Evolutionary conservation across 53 echinoderm and acorn worm species (phyloP).

Genomic region (Henricia sp.): DNA sequence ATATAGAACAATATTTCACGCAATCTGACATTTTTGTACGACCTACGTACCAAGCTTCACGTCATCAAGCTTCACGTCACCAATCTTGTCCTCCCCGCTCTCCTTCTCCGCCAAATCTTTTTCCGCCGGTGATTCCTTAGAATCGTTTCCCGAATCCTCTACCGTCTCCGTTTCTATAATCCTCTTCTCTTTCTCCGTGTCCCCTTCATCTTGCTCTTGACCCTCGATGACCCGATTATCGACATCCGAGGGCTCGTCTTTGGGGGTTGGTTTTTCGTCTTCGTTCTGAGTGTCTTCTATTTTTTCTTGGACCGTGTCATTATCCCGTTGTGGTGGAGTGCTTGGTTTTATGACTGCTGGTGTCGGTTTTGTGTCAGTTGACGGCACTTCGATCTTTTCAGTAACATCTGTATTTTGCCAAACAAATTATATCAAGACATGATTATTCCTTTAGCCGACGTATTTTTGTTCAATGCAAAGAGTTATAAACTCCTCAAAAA

Average conservation of each 20-base stretch:
- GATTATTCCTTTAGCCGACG: too few species aligned
- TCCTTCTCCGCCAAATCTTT: conserved; percentile 58
- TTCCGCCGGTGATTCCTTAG: conserved; percentile 57
- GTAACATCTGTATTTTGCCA: background rate
- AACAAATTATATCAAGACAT: too few species aligned
- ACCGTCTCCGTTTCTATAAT: conserved; percentile 9
- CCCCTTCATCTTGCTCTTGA: background rate
- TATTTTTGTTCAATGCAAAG: too few species aligned
- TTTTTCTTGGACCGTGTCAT: conserved; percentile 35
- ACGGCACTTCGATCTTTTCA: conserved; percentile 43
- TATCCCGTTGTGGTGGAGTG: conserved; percentile 48
- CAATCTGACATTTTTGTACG: too few species aligned
- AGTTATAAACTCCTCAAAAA: too few species aligned
- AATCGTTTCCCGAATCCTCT: conserved; percentile 37
- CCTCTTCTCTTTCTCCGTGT: conserved; percentile 26
- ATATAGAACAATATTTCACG: too few species aligned
- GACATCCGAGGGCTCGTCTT: conserved; percentile 1
- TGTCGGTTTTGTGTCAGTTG: conserved; percentile 16
- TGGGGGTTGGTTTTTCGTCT: conserved; percentile 21
- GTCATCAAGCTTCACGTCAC: too few species aligned
- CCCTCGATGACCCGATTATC: conserved; percentile 47
- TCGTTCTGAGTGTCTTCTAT: background rate
- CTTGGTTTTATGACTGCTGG: conserved; percentile 35
- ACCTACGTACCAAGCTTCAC: too few species aligned
- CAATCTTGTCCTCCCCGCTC: background rate